Conservation (phyloP, 1,140 invertebrate species). For the Eumaeus atala region DNA sequence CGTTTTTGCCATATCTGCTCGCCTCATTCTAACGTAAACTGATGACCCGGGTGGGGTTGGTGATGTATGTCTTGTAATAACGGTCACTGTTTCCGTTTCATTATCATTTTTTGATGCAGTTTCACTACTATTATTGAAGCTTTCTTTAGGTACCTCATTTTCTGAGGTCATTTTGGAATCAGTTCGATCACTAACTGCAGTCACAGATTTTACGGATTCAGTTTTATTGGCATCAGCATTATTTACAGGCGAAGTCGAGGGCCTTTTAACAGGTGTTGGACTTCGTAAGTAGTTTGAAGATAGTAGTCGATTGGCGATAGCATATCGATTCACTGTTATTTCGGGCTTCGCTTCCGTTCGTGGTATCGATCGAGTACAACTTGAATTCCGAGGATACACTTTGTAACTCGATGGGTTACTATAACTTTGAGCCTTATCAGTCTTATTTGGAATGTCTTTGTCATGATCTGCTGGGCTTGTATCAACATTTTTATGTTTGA, state of each 20-base stretch:
- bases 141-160: conserved; percentile 34
- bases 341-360: conserved; percentile 55
- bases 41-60: conserved; percentile 82
- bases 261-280: conserved; percentile 45
- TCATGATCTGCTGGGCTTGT: conserved; percentile 55
- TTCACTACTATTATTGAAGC: conserved; percentile 15
- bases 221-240: conserved; percentile 36
- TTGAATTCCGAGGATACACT: conserved; percentile 59
- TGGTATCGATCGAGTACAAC: conserved; percentile 50
- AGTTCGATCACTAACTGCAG: conserved; percentile 26
- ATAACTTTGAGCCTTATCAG: conserved; percentile 65
- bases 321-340: conserved; percentile 53
- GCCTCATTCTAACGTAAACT: conserved; percentile 77
- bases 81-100: conserved; percentile 72
- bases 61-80: conserved; percentile 84
- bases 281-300: conserved; percentile 53
- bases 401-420: conserved; percentile 66
- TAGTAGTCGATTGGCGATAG: conserved; percentile 55
- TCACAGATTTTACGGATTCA: conserved; percentile 36
- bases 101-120: conserved; percentile 25
- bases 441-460: conserved; percentile 72
- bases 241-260: conserved; percentile 46
- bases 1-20: conserved; percentile 81
- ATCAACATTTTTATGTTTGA: conserved; percentile 60
- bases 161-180: conserved; percentile 24